phyloP scores from a whole-genome alignment of 2,888 invertebrate genomes.

The Lathronympha strigana region DNA sequence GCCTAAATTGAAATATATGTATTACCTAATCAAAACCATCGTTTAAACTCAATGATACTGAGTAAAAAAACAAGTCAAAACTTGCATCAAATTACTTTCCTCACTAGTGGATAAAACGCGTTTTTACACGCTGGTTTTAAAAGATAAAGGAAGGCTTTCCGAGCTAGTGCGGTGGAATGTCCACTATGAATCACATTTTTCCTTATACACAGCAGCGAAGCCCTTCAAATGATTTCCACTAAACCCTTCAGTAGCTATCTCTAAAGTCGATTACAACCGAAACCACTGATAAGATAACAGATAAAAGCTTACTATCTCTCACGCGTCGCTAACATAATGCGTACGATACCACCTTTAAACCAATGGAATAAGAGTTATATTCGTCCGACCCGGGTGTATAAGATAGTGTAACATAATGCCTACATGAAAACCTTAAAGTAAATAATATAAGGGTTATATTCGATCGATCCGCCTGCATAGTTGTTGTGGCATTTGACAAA shows the following conservation, averaged over 20 bases:
- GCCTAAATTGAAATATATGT: no score
- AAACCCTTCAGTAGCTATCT: not conserved
- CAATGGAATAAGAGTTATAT: not conserved
- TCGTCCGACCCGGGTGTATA: not conserved
- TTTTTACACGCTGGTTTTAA: no score
- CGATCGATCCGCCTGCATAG: not conserved
- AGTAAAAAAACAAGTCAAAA: no score
- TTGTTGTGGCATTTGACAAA: not conserved
- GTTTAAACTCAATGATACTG: no score
- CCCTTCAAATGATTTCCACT: not conserved
- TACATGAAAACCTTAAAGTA: not conserved
- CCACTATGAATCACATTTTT: no score
- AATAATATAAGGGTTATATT: not conserved
- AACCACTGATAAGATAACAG: constrained; percentile 24
- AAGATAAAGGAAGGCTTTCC: no score
- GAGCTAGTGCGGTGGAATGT: no score
- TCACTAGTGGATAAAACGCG: no score
- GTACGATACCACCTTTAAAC: not conserved
- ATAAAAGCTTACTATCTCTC: constrained; percentile 4
- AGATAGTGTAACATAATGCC: not conserved
- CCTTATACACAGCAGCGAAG: no score
- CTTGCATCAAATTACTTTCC: no score
- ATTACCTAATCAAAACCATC: no score
- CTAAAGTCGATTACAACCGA: constrained; percentile 15
- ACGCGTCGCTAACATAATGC: not conserved